A percentile compares a stretch with the other conserved stretches of the same genome.
These are phyloP conservation scores for Momotus momota DNA, from an alignment of 2,797 vertebrate species.

Conservation along the genomic window DNA sequence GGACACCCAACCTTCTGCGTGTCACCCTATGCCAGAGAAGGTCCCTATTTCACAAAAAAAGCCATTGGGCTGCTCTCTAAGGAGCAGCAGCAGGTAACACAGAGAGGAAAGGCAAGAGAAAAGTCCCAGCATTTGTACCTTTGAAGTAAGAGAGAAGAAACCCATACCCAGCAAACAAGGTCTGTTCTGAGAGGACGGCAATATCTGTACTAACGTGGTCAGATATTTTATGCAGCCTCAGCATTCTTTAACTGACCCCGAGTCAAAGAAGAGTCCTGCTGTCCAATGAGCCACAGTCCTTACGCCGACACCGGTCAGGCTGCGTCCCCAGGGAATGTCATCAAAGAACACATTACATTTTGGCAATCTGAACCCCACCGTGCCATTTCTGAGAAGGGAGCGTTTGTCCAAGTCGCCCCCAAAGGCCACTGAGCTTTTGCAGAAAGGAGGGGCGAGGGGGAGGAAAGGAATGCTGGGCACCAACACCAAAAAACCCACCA, in stretches of 20 bases:
- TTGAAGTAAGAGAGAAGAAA: not conserved
- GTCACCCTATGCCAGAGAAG: not conserved
- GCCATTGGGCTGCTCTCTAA: no score
- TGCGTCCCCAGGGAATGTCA: not conserved
- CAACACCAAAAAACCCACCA: not conserved
- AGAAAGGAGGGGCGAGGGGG: not conserved
- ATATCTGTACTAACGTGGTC: not conserved
- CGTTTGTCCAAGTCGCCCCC: not conserved
- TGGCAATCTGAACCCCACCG: constrained; percentile 15
- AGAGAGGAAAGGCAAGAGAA: not conserved
- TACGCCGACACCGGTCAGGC: not conserved
- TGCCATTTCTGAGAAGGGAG: constrained; percentile 12
- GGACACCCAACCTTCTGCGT: not conserved
- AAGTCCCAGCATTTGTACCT: not conserved
- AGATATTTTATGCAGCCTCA: not conserved
- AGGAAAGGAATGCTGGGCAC: not conserved
- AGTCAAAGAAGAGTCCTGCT: not conserved
- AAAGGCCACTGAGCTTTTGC: not conserved
- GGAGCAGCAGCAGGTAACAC: not conserved
- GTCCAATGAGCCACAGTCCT: not conserved
- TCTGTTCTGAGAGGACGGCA: not conserved
- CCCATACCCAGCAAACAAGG: not conserved
- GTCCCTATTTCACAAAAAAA: not conserved
- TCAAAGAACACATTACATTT: not conserved
- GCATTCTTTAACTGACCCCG: not conserved